Evolutionary conservation across 2,797 vertebrate species (phyloP), one percentile per base, ranked within the genome.

Genomic region (Mergus octosetaceus): DNA sequence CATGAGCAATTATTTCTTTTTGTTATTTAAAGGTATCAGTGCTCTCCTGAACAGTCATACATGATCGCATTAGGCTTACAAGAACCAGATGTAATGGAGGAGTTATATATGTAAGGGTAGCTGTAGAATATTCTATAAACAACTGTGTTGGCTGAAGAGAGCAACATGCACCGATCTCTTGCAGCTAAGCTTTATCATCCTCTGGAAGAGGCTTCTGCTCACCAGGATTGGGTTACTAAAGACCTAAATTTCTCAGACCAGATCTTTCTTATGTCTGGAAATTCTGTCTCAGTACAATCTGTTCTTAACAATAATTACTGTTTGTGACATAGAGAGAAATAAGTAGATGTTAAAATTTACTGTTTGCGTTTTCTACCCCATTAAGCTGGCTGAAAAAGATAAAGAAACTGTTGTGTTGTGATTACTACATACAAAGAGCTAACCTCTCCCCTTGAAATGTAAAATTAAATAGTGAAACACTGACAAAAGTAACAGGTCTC

Each of bases 51-150:
- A n/a, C 58, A n/a, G 47, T 43, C 60, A n/a, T 19, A 43, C 3
- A 2, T 28, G 25, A n/a, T 39, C 75, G 17, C 5, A 2, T 28
- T 72, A 34, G 2, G 0, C 30, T 39, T 45, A 1, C 30, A 53
- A 34, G 57, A 78, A 39, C 21, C 64, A 65, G 25, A 45, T 34
- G 6, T 68, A 18, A 13, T n/a, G 56, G n/a, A 81, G 45, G 13
- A 78, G 21, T 41, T 84, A 10, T 45, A 13, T 39, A 0, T 19
- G 1, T 17, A 25, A 65, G 10, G 14, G 49, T 17, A 61, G 36
- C 57, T n/a, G 21, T 21, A 72, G 58, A 32, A 27, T 57, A n/a
- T 21, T 74, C 39, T 65, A 2, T 64, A 54, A 69, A 56, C 20
- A 81, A 53, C 49, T 90, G 0, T 32, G 72, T 34, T 69, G 39